phyloP scores from a whole-genome alignment of 2,888 invertebrate genomes.

The Xanthia togata region DNA sequence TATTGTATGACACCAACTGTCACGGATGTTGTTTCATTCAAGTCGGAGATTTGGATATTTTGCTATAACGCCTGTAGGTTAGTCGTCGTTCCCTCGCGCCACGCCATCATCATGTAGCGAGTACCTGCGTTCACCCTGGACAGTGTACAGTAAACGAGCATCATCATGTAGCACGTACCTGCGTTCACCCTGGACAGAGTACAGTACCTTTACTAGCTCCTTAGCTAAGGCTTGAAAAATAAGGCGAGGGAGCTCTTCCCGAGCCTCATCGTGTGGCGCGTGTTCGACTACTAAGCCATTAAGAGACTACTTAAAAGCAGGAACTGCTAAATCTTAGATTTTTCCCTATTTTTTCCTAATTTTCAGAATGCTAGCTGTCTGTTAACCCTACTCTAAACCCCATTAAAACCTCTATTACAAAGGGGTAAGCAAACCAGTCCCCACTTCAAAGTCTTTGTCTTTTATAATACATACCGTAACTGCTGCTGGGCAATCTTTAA shows the following conservation, averaged over 20 bases:
- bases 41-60: background rate
- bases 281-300: background rate
- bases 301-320: background rate
- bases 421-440: background rate
- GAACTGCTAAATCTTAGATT: background rate
- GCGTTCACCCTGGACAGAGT: too few relatives aligned
- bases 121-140: background rate
- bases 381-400: background rate
- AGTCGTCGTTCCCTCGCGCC: background rate
- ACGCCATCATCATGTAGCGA: background rate
- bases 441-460: background rate
- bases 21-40: background rate
- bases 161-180: too few relatives aligned
- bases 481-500: constrained; percentile 97
- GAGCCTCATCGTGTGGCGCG: too few relatives aligned
- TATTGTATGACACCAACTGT: background rate
- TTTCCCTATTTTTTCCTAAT: background rate
- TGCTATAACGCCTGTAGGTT: too few relatives aligned
- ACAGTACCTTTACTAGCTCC: too few relatives aligned
- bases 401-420: background rate
- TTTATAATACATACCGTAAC: constrained; percentile 79
- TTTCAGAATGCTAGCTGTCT: background rate
- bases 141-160: background rate
- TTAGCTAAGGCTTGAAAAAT: too few relatives aligned
- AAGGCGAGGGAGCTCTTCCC: too few relatives aligned